These are phyloP conservation scores for Thera obeliscata DNA, from an alignment of 2,888 invertebrate genomes.

Conservation along the genomic window DNA sequence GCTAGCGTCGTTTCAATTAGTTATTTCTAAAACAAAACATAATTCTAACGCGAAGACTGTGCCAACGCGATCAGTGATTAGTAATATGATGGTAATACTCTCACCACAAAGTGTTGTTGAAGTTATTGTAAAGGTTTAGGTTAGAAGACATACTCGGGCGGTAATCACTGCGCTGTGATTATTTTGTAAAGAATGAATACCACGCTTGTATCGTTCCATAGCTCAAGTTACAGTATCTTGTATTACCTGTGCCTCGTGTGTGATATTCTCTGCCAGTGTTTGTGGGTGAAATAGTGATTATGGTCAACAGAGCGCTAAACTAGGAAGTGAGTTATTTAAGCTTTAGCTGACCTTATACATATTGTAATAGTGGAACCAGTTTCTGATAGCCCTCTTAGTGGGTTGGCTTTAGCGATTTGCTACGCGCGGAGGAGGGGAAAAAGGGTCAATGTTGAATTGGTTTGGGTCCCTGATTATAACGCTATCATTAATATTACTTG, in stretches of 20 bases:
- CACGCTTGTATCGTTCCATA: neutral
- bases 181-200: neutral
- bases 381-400: conserved; percentile 15
- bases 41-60: conserved; percentile 19
- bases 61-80: conserved; percentile 9
- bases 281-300: neutral
- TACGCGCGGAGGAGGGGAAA: no score
- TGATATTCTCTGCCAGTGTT: conserved; percentile 7
- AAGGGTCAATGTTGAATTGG: no score
- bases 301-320: neutral
- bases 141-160: neutral
- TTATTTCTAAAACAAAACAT: conserved; percentile 48
- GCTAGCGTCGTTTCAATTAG: conserved; percentile 65
- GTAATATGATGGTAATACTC: conserved; percentile 7
- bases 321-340: conserved; percentile 37
- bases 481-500: no score
- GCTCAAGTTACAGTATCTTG: conserved; percentile 2
- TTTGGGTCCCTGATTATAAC: no score
- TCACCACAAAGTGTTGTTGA: neutral
- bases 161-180: neutral
- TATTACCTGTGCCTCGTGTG: conserved; percentile 10
- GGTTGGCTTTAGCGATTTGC: no score
- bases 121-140: conserved; percentile 12
- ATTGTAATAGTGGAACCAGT: conserved; percentile 37
- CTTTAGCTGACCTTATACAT: conserved; percentile 32